Evolutionary conservation across 2,888 invertebrate species (phyloP), one percentile per base, ranked within the genome.

Genomic region (Habrosyne pyritoides): DNA sequence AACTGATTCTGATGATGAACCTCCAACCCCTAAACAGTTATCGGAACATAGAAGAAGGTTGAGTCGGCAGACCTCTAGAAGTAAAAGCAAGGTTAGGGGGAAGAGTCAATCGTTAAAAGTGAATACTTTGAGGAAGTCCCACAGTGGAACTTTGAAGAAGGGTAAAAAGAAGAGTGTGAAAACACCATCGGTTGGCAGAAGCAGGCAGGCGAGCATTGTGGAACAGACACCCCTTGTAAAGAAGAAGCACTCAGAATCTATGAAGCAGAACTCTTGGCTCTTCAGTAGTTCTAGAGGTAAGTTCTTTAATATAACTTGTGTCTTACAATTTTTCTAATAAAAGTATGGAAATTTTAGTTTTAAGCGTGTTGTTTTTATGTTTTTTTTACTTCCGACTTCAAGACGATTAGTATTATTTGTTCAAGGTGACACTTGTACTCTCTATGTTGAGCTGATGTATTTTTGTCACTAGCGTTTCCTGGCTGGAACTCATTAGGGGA

Each of bases 71-170:
- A 87, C 92, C 21, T 92, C 92, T 33, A 86, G 92, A 66, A 88
- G 90, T 69, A 92, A 92, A 69, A 92, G 92, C 56, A 92, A 91
- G 75, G 89, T 71, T 2, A 73, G 92, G 62, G 92, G 92, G 0
- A 92, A 92, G 63, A 91, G 91, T 65, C 92, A 91, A 63, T 81
- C 86, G 1, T 76, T 92, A 0, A 91, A 89, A 79, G 84, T 92
- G 6, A 91, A 89, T 53, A 91, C 92, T 0, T 58, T 92, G 14
- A 80, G 91, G 47, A 92, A 92, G 63, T 88, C 89, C 22, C 92
- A 92, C 52, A 91, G 91, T 46, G 92, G 92, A 1, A 92, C 91
- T 0, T 72, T 92, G 56, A 92, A 91, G 68, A 91, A 91, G 55
- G 79, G 77, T 0, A 92, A 92, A 59, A 92, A 92, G 79, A 92